Conservation (phyloP, 2,113 vertebrate species). For the rabbit (Oryctolagus cuniculus) region mOryCun1.1 NC_091432.1:524501-525000, state of each 20-base stretch:
- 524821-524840: not conserved
- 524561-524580: not conserved
- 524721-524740: no score
- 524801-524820: no score
- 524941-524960: accelerated
- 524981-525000: not conserved
- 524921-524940: not conserved
- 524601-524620: not conserved
- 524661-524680: no score
- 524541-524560: no score
- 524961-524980: accelerated
- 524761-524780: accelerated
- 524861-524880: no score
- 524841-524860: no score
- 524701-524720: not conserved
- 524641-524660: no score
- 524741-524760: no score
- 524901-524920: no score
- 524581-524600: not conserved
- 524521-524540: accelerated
- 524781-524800: not conserved
- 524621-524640: not conserved
- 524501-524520: accelerated
- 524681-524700: not conserved
- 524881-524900: accelerated